These are phyloP conservation scores for Brachyhypopomus gauderio DNA, from an alignment of 2,113 vertebrate species.

Conservation along the genomic window DNA sequence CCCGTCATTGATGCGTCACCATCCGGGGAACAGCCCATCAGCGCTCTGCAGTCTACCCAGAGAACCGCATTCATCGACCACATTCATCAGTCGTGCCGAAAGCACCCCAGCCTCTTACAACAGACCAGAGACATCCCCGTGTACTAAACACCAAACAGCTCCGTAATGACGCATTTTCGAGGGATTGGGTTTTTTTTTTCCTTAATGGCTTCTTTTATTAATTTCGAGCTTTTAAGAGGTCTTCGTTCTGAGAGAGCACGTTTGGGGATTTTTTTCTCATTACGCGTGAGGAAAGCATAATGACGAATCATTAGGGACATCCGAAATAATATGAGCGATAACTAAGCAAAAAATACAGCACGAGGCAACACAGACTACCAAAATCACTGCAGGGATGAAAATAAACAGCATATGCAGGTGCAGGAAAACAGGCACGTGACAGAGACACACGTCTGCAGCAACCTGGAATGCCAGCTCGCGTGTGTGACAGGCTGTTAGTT, in stretches of 20 bases:
- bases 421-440: slow-evolving; percentile 25
- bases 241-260: neutral
- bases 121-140: slow-evolving; percentile 16
- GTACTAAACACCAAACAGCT: neutral
- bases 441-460: slow-evolving; percentile 52
- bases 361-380: slow-evolving; percentile 16
- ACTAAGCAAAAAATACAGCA: neutral
- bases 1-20: slow-evolving; percentile 64
- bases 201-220: neutral
- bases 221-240: neutral
- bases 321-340: neutral
- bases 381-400: neutral
- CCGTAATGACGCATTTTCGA: neutral
- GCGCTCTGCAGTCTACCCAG: slow-evolving; percentile 60
- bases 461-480: slow-evolving; percentile 6
- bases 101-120: slow-evolving; percentile 41
- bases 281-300: slow-evolving; percentile 3
- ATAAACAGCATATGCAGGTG: neutral
- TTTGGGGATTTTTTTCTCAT: neutral
- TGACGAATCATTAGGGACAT: slow-evolving; percentile 10
- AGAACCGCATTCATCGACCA: slow-evolving; percentile 60
- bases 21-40: slow-evolving; percentile 49
- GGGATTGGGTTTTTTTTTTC: neutral
- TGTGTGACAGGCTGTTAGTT: neutral
- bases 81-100: slow-evolving; percentile 57